Evolutionary conservation across 2,888 invertebrate genomes (phyloP), one percentile per base, ranked within the genome.

Genomic region (Cantharis flavilabris): DNA sequence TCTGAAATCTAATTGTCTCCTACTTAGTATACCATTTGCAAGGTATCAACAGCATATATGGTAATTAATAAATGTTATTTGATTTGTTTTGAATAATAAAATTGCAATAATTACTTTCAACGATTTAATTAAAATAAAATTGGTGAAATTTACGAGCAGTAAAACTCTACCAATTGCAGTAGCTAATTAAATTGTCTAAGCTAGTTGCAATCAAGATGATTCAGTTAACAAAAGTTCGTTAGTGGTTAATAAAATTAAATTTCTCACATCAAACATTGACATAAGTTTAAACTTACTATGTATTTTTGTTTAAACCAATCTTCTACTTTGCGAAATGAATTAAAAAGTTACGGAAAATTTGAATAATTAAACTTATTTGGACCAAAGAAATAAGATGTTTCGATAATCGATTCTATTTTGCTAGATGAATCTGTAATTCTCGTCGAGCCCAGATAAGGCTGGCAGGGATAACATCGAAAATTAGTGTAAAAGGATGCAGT

Each of bases 171-270:
- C 30, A 74, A 64, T 33, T 75, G 75, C 33, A 65, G n/a, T 71
- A 16, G 23, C 64, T 62, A 65, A 33, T 23, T 62, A 26, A 75
- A 65, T 70, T 70, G 23, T 30, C 64, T 26, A 30, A 71, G 70
- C 65, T 70, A 9, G 28, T 70, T 71, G 71, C 70, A 75, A 75
- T 75, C 70, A 75, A 63, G 65, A 65, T 65, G 13, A 75, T 64
- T 33, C 4, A 62, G 65, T 75, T 75, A 75, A 75, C 75, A 70
- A 70, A 74, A 75, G 75, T 75, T 75, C 75, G 75, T 75, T 75
- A 75, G 75, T n/a, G 33, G 18, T 30, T 65, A 33, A 75, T 26
- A 62, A 28, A 72, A 69, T 69, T 18, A 64, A 62, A 33, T 73
- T 69, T 73, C 33, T 62, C 49, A n/a, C 33, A 69, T 65, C 30